phyloP scores from a whole-genome alignment of 2,888 invertebrate species.

The Pandemis corylana region DNA sequence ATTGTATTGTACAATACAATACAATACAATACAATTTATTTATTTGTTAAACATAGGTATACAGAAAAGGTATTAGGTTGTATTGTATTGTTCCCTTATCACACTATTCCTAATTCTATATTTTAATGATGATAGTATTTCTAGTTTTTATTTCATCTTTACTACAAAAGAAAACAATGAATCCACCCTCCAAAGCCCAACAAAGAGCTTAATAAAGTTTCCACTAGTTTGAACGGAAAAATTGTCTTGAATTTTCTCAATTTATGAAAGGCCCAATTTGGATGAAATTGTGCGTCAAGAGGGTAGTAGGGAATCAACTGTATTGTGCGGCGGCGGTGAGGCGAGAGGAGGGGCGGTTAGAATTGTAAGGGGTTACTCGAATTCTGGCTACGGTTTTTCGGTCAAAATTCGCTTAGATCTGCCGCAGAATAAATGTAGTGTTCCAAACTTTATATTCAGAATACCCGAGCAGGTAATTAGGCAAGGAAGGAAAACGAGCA shows the following conservation, averaged over 20 bases:
- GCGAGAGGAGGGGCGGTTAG: constrained; percentile 58
- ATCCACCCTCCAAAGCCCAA: constrained; percentile 24
- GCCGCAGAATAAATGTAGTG: no score
- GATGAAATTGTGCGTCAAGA: constrained; percentile 70
- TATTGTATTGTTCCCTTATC: no score
- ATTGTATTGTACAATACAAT: no score
- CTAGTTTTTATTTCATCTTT: background rate
- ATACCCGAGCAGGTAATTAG: no score
- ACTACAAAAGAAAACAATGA: constrained; percentile 22
- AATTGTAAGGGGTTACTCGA: constrained; percentile 39
- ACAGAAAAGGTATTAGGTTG: no score
- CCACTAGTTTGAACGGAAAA: constrained; percentile 61
- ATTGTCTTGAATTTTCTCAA: constrained; percentile 55
- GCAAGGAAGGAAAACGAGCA: no score
- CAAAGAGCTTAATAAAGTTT: constrained; percentile 53
- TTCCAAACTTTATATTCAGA: no score
- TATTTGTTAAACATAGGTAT: no score
- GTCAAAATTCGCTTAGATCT: no score
- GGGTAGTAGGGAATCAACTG: constrained; percentile 78
- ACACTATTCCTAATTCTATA: no score
- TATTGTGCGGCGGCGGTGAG: constrained; percentile 72
- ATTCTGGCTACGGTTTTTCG: background rate
- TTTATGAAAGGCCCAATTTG: constrained; percentile 59
- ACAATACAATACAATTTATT: no score
- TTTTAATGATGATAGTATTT: background rate